These are phyloP conservation scores for Drosophila affinis DNA, from an alignment of 2,888 invertebrate genomes.

Conservation along the genomic window DNA sequence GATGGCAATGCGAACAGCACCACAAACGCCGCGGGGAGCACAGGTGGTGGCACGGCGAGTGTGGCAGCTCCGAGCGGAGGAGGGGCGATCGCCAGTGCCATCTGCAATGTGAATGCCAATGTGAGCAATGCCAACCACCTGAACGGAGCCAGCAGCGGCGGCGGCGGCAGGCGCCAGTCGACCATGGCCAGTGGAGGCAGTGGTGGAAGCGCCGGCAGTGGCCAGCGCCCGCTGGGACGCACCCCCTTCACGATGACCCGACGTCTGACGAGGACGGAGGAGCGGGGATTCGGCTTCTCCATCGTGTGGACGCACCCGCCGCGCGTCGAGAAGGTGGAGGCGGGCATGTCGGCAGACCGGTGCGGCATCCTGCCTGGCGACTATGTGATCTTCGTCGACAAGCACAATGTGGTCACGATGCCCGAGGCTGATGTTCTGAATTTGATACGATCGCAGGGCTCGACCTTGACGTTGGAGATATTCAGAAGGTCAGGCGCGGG, in stretches of 20 bases:
- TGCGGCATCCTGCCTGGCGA: slow-evolving; percentile 93
- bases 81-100: background rate
- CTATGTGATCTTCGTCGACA: slow-evolving; percentile 94
- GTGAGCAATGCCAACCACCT: slow-evolving; percentile 85
- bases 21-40: slow-evolving; percentile 17
- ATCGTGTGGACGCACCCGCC: slow-evolving; percentile 96
- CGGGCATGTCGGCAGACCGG: slow-evolving; percentile 92
- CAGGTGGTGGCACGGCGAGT: background rate
- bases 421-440: slow-evolving; percentile 89
- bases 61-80: slow-evolving; percentile 1
- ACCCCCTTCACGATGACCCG: slow-evolving; percentile 94
- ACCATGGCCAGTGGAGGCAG: slow-evolving; percentile 82
- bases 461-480: slow-evolving; percentile 88
- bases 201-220: slow-evolving; percentile 47
- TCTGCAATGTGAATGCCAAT: slow-evolving; percentile 47
- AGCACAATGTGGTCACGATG: slow-evolving; percentile 93
- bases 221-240: slow-evolving; percentile 86
- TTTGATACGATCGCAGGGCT: slow-evolving; percentile 88
- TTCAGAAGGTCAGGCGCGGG: slow-evolving; percentile 85
- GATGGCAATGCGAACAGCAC: slow-evolving; percentile 85
- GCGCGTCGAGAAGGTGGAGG: slow-evolving; percentile 92
- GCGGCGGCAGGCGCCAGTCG: slow-evolving; percentile 50
- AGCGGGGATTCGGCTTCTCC: slow-evolving; percentile 92
- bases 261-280: slow-evolving; percentile 85
- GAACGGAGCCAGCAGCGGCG: slow-evolving; percentile 52